Percentiles rank a stretch among this genome's conserved stretches.
phyloP scores from a whole-genome alignment of 2,888 invertebrate genomes.

The Epicampocera succincta region DNA sequence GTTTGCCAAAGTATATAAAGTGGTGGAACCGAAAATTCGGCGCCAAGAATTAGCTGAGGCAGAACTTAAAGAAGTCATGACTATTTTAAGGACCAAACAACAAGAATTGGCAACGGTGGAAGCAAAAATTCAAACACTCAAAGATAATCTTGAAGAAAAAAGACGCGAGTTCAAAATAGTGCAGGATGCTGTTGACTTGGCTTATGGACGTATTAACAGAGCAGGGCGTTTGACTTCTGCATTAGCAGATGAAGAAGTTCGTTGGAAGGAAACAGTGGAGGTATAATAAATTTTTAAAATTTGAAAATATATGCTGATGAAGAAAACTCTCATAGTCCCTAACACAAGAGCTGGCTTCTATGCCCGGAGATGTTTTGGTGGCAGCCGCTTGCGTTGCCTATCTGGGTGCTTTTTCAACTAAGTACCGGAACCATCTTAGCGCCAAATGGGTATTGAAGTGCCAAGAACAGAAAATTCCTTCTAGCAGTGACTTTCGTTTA shows the following conservation, averaged over 20 bases:
- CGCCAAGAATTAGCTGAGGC: conserved; percentile 89
- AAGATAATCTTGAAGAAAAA: conserved; percentile 86
- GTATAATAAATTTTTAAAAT: conserved; percentile 53
- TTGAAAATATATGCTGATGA: background rate
- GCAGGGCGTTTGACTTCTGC: conserved; percentile 94
- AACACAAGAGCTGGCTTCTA: conserved; percentile 86
- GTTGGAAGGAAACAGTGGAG: conserved; percentile 90
- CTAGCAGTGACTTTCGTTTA: conserved; percentile 87
- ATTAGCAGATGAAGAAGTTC: conserved; percentile 91
- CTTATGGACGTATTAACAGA: conserved; percentile 89
- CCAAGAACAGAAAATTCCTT: conserved; percentile 86
- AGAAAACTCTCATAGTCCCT: conserved; percentile 82
- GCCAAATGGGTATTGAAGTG: conserved; percentile 87
- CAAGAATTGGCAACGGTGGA: conserved; percentile 91
- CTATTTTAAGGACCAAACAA: conserved; percentile 89
- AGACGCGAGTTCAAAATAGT: conserved; percentile 89
- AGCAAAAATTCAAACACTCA: conserved; percentile 83
- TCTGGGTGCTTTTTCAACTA: conserved; percentile 92
- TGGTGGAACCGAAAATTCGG: conserved; percentile 93
- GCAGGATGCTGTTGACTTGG: conserved; percentile 88
- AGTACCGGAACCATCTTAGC: conserved; percentile 87
- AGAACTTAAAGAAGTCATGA: conserved; percentile 89
- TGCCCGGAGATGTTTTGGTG: conserved; percentile 93
- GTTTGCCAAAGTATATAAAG: conserved; percentile 92
- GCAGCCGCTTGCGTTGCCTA: conserved; percentile 95